Base-by-base conservation (phyloP, 2,888 invertebrate genomes). In the Stenodema calcarata region DNA sequence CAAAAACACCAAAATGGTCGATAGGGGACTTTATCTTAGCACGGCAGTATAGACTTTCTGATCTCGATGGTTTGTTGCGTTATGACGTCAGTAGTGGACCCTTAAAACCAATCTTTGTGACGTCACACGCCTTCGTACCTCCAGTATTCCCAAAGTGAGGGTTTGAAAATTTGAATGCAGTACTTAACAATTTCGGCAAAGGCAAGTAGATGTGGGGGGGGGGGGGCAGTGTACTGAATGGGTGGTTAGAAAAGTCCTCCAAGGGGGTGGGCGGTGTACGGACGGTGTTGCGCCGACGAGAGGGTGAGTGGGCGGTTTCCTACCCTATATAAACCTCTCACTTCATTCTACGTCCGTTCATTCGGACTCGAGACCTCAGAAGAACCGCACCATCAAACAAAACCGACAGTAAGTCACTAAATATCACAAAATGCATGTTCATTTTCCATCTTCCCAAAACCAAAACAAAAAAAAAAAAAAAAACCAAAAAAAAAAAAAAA, bases 291-390 rank as follows among this genome's bases (percentile, higher is more conserved):
- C 62, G 62, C 62, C 62, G 23, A 62, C 27, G 78, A 30, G 28
- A 18, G 80, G 80, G 84, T 23, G 41, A 44, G 84, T 84, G 84
- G 84, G 84, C 47, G 84, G 84, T n/a, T 42, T 44, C 44, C 75
- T 73, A 28, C 47, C 73, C 84, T 84, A 84, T 84, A 84, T 84
- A 84, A 84, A 44, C 28, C 73, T 42, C 80, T 70, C 70, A 28
- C 84, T 42, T 84, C 84, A 75, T 73, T 75, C 84, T 44, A 30
- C 84, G 73, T 84, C 84, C 84, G 84, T 84, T 84, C 84, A 84
- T 84, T 84, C 84, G 84, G 84, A 84, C 84, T 84, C 73, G 84
- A 73, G 73, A 73, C 84, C 73, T 47, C 42, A 84, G 73, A 27
- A 73, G 84, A 73, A 73, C 82, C 82, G 73, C 84, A 75, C 44